Conservation (phyloP, 2,113 vertebrate species). For the Proteles cristata region DNA sequence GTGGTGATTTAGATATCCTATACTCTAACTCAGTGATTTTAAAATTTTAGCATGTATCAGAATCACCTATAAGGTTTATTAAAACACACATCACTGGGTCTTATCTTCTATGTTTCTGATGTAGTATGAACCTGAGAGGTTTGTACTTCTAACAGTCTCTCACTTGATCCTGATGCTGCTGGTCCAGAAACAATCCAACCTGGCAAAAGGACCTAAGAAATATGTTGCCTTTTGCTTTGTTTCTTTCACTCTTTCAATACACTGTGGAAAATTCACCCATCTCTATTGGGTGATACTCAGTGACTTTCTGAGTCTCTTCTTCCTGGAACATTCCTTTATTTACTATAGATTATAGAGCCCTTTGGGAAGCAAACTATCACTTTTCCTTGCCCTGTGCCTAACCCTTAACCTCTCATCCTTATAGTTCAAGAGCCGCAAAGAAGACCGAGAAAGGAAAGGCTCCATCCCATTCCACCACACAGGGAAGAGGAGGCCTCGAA, state of each 20-base stretch:
- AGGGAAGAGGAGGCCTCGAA: slow-evolving; percentile 95
- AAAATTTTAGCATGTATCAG: not conserved
- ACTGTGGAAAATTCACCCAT: not conserved
- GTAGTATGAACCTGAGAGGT: not conserved
- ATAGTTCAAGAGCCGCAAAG: slow-evolving; percentile 97
- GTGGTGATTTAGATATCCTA: not conserved
- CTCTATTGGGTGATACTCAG: not conserved
- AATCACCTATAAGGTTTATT: not conserved
- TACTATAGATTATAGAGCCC: not conserved
- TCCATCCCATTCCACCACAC: slow-evolving; percentile 97
- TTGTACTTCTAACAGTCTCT: not conserved
- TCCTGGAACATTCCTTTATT: not conserved
- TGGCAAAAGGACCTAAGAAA: not conserved
- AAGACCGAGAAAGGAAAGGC: slow-evolving; percentile 97
- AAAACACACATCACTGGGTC: not conserved
- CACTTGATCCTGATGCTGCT: not conserved
- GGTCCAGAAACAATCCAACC: not conserved
- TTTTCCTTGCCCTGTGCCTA: not conserved
- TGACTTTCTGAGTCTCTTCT: not conserved
- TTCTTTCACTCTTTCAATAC: not conserved
- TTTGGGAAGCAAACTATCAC: not conserved
- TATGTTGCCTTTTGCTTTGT: not conserved
- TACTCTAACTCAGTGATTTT: not conserved
- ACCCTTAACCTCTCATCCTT: not conserved
- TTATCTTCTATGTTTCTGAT: not conserved